phyloP scores from a whole-genome alignment of 2,888 invertebrate species.

The Trissoscelio sp. region DNA sequence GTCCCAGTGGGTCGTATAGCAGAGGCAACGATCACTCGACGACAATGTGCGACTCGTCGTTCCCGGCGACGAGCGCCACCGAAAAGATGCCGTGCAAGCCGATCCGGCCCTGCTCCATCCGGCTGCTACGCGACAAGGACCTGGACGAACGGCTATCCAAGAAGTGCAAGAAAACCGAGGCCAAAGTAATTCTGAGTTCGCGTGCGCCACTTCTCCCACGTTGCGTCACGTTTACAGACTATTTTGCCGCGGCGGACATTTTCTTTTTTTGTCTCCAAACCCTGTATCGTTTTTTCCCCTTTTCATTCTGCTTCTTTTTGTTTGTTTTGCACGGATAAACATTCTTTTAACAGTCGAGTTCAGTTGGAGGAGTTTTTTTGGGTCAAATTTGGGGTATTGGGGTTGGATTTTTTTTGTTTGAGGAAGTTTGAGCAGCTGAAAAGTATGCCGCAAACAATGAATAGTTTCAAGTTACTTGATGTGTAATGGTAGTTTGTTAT shows the following conservation, averaged over 20 bases:
- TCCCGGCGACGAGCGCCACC: slow-evolving; percentile 43
- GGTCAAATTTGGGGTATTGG: too few species aligned
- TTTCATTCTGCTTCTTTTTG: not conserved
- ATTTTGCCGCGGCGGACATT: slow-evolving; percentile 29
- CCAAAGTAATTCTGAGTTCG: slow-evolving; percentile 61
- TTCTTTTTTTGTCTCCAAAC: slow-evolving; percentile 28
- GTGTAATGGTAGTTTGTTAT: too few species aligned
- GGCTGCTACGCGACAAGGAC: slow-evolving; percentile 77
- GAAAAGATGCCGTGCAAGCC: slow-evolving; percentile 66
- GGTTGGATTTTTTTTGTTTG: too few species aligned
- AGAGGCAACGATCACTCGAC: not conserved
- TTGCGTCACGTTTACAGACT: slow-evolving; percentile 1
- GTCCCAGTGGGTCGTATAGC: not conserved
- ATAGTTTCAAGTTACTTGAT: too few species aligned
- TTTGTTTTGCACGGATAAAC: too few species aligned
- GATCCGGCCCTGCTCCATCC: slow-evolving; percentile 78
- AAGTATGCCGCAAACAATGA: too few species aligned
- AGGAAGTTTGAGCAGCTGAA: too few species aligned
- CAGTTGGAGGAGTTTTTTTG: too few species aligned
- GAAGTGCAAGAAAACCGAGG: slow-evolving; percentile 74
- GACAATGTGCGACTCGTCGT: slow-evolving; percentile 53
- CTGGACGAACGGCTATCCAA: slow-evolving; percentile 78
- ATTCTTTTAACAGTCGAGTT: too few species aligned
- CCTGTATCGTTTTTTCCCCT: slow-evolving; percentile 1
- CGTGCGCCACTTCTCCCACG: not conserved